A percentile compares a stretch with the other conserved stretches of the same genome.
These are phyloP conservation scores for Blennius ocellaris DNA, from an alignment of 2,113 vertebrate genomes.

Conservation along the genomic window DNA sequence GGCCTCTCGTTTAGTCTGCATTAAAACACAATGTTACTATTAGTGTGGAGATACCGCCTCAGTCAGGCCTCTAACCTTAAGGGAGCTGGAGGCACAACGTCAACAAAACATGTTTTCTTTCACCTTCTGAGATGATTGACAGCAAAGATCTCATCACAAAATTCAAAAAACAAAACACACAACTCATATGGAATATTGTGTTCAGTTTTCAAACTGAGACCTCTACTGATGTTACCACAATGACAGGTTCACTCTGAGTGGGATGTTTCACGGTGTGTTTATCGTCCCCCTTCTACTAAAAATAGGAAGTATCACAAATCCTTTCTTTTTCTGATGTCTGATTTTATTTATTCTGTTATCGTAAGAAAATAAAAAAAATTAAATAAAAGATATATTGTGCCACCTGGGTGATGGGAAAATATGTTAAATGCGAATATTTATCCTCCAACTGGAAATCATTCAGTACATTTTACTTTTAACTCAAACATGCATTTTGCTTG, in stretches of 20 bases:
- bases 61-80: neutral
- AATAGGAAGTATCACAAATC: neutral
- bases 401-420: neutral
- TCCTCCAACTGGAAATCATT: conserved; percentile 14
- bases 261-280: conserved; percentile 17
- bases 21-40: conserved; percentile 62
- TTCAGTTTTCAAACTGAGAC: neutral
- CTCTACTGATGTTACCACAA: neutral
- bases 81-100: neutral
- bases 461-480: neutral
- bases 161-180: neutral
- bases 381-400: neutral
- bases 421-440: conserved; percentile 16
- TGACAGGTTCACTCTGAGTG: conserved; percentile 4
- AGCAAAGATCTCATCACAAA: neutral
- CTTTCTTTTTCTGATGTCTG: neutral
- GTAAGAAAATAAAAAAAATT: too few species aligned
- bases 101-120: neutral
- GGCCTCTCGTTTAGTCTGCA: conserved; percentile 34
- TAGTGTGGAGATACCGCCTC: neutral
- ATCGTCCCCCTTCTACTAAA: too few species aligned
- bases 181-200: neutral
- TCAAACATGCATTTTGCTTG: neutral
- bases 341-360: conserved; percentile 9
- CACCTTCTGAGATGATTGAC: neutral